These are phyloP conservation scores for Elanoides forficatus DNA, from an alignment of 2,113 vertebrate species.

Conservation along the genomic window DNA sequence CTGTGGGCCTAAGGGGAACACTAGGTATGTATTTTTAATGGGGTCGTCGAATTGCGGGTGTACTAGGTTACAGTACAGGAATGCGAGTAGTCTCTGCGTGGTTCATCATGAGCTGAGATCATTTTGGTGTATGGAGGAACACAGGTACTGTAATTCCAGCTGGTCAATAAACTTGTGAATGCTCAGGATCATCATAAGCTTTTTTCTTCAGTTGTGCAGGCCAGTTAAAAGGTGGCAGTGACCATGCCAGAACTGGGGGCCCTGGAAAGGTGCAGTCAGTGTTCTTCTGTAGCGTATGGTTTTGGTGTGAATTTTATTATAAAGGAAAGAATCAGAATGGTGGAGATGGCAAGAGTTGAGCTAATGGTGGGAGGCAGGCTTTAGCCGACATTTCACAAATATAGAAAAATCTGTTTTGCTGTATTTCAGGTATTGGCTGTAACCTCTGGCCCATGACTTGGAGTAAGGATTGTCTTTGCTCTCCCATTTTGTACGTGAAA, in stretches of 20 bases:
- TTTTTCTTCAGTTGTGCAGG: not conserved
- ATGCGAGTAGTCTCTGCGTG: not conserved
- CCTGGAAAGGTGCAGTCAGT: not conserved
- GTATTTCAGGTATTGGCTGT: not conserved
- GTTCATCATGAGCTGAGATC: not conserved
- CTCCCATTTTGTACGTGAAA: not conserved
- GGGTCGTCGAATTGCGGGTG: not conserved
- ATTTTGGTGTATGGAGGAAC: not conserved
- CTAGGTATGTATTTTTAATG: slow-evolving; percentile 3
- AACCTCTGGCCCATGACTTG: not conserved
- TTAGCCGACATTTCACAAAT: not conserved
- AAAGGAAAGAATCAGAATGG: slow-evolving; percentile 11
- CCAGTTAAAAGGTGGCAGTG: not conserved
- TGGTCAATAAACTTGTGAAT: not conserved
- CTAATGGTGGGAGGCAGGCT: not conserved
- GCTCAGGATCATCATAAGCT: not conserved
- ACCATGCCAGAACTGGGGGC: not conserved
- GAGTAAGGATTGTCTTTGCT: not conserved
- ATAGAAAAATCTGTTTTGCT: not conserved
- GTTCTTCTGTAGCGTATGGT: not conserved
- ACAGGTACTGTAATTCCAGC: not conserved
- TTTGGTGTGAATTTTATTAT: slow-evolving; percentile 45
- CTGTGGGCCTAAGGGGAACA: not conserved
- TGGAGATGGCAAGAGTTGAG: not conserved
- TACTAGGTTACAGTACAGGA: not conserved